These are phyloP conservation scores for Psettodes erumei DNA, from an alignment of 2,113 vertebrate species.

Conservation along the genomic window DNA sequence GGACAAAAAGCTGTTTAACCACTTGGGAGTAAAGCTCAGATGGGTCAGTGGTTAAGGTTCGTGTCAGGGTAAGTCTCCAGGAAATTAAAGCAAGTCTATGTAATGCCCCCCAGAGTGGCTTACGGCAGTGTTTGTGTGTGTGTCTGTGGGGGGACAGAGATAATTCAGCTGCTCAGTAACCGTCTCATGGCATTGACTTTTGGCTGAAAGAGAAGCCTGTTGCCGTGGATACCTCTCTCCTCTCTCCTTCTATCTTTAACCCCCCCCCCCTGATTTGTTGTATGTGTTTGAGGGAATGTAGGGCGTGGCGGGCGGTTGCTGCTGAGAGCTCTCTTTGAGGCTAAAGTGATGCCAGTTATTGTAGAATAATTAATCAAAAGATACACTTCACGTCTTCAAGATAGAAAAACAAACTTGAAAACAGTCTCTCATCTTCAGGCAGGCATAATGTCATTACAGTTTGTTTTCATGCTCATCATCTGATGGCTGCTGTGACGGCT, in stretches of 20 bases:
- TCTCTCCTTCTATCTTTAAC: conserved; percentile 54
- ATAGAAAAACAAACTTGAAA: not conserved
- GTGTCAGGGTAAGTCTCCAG: no score
- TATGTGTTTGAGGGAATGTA: conserved; percentile 37
- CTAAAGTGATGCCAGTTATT: conserved; percentile 13
- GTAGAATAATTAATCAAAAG: conserved; percentile 1
- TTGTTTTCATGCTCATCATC: conserved; percentile 2
- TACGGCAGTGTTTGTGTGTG: conserved; percentile 34
- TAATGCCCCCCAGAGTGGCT: no score
- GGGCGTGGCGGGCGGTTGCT: conserved; percentile 42
- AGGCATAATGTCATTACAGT: not conserved
- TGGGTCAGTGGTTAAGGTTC: no score
- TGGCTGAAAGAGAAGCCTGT: conserved; percentile 73
- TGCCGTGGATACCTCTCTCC: conserved; percentile 82
- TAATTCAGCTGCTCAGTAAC: conserved; percentile 61
- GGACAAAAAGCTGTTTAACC: no score
- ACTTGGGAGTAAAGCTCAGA: no score
- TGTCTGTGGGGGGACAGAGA: conserved; percentile 17
- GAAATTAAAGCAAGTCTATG: no score
- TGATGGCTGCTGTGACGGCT: not conserved
- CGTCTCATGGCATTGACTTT: conserved; percentile 71
- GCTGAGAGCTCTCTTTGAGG: conserved; percentile 10
- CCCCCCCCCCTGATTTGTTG: conserved; percentile 34
- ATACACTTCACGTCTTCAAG: not conserved
- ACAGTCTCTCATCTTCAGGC: not conserved